Evolutionary conservation across 2,888 invertebrate species (phyloP).

Genomic region (Euphydryas editha): DNA sequence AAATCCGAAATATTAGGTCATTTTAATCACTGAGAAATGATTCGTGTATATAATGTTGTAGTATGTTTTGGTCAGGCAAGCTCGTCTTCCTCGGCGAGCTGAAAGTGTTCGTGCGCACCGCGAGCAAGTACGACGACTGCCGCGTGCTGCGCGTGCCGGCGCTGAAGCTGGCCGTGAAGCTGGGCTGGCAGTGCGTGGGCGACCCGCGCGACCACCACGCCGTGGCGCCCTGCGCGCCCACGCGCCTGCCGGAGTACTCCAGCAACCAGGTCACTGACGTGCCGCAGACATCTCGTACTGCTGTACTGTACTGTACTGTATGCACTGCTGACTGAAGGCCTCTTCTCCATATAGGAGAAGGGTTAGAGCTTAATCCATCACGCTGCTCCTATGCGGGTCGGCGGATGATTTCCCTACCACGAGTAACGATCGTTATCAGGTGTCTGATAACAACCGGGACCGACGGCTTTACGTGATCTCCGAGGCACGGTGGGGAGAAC

Average conservation of each 20-base stretch:
- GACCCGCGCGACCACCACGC: slow-evolving; percentile 98
- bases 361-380: too few species aligned
- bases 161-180: slow-evolving; percentile 90
- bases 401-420: too few species aligned
- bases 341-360: too few species aligned
- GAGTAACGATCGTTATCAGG: too few species aligned
- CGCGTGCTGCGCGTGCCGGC: slow-evolving; percentile 95
- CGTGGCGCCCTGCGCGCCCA: slow-evolving; percentile 97
- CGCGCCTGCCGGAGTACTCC: slow-evolving; percentile 97
- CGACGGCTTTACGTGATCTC: too few species aligned
- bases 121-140: slow-evolving; percentile 99
- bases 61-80: slow-evolving; percentile 81
- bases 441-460: too few species aligned
- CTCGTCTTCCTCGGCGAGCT: slow-evolving; percentile 96
- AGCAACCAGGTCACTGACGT: slow-evolving; percentile 92
- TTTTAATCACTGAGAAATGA: too few species aligned
- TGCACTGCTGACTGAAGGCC: not conserved
- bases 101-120: slow-evolving; percentile 97
- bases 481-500: too few species aligned
- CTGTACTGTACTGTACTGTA: too few species aligned
- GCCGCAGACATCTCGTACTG: not conserved
- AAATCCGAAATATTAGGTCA: too few species aligned
- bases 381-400: too few species aligned
- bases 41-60: not conserved
- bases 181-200: slow-evolving; percentile 96